A percentile compares a stretch with the other conserved stretches of the same genome.
Evolutionary conservation across 2,888 invertebrate genomes (phyloP).

Genomic region (Andrena marginata): DNA sequence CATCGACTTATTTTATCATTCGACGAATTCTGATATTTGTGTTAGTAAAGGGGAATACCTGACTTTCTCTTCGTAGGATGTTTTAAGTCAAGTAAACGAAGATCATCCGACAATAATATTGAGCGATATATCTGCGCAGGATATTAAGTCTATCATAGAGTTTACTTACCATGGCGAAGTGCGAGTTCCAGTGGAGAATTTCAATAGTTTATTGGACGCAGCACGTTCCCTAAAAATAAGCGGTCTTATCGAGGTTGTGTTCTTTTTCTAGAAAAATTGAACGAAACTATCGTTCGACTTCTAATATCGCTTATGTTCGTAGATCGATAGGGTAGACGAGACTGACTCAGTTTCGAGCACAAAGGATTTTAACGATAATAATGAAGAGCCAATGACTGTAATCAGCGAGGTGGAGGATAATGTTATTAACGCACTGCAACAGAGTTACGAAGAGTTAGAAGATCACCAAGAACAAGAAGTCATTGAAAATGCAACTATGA

Average conservation of each 20-base stretch:
- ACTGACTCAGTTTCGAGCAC: conserved; percentile 64
- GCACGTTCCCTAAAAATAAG: conserved; percentile 83
- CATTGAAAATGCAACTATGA: conserved; percentile 38
- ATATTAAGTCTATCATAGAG: conserved; percentile 82
- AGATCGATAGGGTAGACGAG: conserved; percentile 81
- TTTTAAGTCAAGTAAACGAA: conserved; percentile 81
- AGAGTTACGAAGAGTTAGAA: conserved; percentile 59
- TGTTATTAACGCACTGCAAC: conserved; percentile 59
- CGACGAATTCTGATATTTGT: too few species aligned
- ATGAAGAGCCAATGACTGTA: conserved; percentile 65
- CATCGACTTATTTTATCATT: too few species aligned
- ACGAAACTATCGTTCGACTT: not conserved
- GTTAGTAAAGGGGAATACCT: too few species aligned
- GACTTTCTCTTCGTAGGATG: conserved; percentile 77
- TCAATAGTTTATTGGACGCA: conserved; percentile 81
- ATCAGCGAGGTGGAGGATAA: conserved; percentile 67
- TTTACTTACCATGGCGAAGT: conserved; percentile 84
- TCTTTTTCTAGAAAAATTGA: not conserved
- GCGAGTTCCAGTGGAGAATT: conserved; percentile 81
- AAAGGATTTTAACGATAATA: conserved; percentile 69
- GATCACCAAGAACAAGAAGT: conserved; percentile 41
- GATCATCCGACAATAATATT: conserved; percentile 83
- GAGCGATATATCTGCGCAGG: conserved; percentile 82
- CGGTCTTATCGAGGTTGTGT: conserved; percentile 82
- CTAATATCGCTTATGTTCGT: not conserved